Conservation (phyloP, 2,797 vertebrate species). For the Gymnodraco acuticeps region DNA sequence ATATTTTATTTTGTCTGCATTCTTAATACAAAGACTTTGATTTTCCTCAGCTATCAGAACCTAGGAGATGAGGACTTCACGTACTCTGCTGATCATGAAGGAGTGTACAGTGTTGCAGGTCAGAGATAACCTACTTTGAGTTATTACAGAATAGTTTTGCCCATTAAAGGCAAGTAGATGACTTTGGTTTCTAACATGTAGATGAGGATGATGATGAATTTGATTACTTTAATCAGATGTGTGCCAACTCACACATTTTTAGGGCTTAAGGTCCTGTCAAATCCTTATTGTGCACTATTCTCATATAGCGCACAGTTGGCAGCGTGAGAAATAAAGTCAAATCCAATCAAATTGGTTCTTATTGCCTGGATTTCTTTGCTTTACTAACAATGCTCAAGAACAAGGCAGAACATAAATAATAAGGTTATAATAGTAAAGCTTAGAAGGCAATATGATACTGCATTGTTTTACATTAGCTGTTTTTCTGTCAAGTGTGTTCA, state of each 20-base stretch:
- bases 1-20: too few species aligned
- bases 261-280: background rate
- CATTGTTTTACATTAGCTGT: background rate
- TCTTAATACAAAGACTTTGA: background rate
- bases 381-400: background rate
- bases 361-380: background rate
- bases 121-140: background rate
- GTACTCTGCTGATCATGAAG: rapidly evolving
- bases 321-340: background rate
- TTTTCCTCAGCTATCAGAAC: conserved; percentile 18
- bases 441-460: background rate
- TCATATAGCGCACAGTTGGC: background rate
- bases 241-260: background rate
- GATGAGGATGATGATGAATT: conserved; percentile 10
- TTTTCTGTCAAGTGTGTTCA: background rate
- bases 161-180: background rate
- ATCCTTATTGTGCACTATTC: background rate
- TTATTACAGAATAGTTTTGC: background rate
- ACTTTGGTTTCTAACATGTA: conserved; percentile 10
- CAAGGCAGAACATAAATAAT: background rate
- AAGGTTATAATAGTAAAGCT: background rate
- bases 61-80: rapidly evolving
- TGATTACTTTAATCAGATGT: background rate
- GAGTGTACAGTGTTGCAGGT: background rate
- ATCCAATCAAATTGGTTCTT: background rate